phyloP scores from a whole-genome alignment of 2,888 invertebrate genomes.

The Sinentomon sp. region DNA sequence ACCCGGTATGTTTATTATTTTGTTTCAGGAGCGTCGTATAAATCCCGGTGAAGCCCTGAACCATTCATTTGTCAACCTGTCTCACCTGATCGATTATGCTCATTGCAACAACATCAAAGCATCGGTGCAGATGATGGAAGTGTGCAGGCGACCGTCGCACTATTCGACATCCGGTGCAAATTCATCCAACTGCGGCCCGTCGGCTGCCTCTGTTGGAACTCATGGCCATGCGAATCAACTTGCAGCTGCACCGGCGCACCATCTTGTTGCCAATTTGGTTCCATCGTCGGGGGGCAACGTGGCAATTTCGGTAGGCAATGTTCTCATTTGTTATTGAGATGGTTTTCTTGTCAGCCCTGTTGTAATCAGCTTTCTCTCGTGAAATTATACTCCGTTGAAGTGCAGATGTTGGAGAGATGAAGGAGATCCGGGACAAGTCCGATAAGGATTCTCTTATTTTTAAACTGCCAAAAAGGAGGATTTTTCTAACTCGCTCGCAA shows the following conservation, averaged over 20 bases:
- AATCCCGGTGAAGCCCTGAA: constrained; percentile 85
- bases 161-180: too few relatives aligned
- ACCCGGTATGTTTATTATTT: neutral
- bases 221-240: too few relatives aligned
- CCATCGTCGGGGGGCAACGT: constrained; percentile 55
- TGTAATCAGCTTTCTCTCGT: constrained; percentile 3
- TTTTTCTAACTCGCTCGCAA: too few relatives aligned
- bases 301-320: constrained; percentile 29
- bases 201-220: too few relatives aligned
- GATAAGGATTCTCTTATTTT: too few relatives aligned
- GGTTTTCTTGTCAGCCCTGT: too few relatives aligned
- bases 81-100: constrained; percentile 81
- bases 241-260: constrained; percentile 16
- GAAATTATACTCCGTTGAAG: neutral
- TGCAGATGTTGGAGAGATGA: too few relatives aligned
- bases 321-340: too few relatives aligned
- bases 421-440: too few relatives aligned
- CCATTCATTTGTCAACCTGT: constrained; percentile 77
- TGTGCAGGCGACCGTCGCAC: constrained; percentile 29
- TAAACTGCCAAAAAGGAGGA: too few relatives aligned
- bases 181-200: too few relatives aligned
- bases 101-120: constrained; percentile 92
- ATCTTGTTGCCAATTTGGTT: constrained; percentile 41
- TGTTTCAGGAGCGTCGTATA: constrained; percentile 54
- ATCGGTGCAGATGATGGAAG: constrained; percentile 92